Evolutionary conservation across 1,140 invertebrate species (phyloP).

Genomic region (Marisa cornuarietis): DNA sequence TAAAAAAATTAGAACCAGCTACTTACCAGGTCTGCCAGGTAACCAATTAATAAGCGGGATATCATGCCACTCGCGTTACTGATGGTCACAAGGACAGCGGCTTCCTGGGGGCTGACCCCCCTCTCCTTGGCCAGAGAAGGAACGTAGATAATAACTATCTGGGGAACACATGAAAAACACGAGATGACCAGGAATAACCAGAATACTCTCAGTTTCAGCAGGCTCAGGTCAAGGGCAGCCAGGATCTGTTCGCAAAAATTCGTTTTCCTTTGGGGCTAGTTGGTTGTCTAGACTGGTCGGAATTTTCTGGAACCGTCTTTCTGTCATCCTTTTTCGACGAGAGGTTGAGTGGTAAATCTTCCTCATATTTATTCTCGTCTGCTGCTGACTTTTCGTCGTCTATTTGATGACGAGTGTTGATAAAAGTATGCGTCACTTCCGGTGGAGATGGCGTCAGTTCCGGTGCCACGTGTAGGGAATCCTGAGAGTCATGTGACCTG

Average conservation of each 20-base stretch:
- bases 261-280: background rate
- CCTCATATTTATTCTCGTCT: no score
- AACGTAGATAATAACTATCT: slow-evolving; percentile 13
- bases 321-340: no score
- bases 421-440: no score
- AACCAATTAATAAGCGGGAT: slow-evolving; percentile 17
- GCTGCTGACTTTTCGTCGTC: no score
- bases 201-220: slow-evolving; percentile 26
- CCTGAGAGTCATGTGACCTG: no score
- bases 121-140: slow-evolving; percentile 32
- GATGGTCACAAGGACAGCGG: slow-evolving; percentile 29
- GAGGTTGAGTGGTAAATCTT: no score
- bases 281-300: no score
- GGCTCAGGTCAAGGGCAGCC: slow-evolving; percentile 19
- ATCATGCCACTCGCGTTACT: slow-evolving; percentile 19
- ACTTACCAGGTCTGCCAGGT: slow-evolving; percentile 23
- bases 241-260: background rate
- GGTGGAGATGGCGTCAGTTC: no score
- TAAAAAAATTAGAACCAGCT: no score
- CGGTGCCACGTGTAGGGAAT: no score
- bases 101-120: slow-evolving; percentile 19
- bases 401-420: no score
- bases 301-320: no score
- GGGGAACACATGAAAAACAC: slow-evolving; percentile 8
- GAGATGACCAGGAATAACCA: slow-evolving; percentile 1